Evolutionary conservation across 2,888 invertebrate species (phyloP).

Genomic region (Gastrophysa polygoni): DNA sequence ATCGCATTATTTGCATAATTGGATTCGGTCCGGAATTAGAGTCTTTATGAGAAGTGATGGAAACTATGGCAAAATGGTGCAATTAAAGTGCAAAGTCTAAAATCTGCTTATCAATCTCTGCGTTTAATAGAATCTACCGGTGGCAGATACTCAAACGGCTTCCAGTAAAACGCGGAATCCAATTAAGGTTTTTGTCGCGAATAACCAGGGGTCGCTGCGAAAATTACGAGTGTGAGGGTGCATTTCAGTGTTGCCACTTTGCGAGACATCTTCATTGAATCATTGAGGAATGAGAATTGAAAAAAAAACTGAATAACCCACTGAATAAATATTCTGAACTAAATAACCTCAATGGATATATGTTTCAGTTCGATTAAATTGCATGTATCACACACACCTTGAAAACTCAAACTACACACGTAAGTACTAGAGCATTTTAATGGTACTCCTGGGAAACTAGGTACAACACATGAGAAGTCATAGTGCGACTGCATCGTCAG

Average conservation of each 20-base stretch:
- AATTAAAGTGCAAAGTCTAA: conserved; percentile 35
- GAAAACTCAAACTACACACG: no score
- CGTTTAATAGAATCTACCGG: conserved; percentile 35
- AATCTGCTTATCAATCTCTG: conserved; percentile 37
- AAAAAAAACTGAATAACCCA: no score
- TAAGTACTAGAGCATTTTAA: no score
- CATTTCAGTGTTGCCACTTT: not conserved
- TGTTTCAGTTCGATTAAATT: no score
- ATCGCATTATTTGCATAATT: conserved; percentile 29
- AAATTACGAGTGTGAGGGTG: not conserved
- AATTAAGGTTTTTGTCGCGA: conserved; percentile 48
- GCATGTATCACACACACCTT: no score
- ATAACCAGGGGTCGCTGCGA: conserved; percentile 35
- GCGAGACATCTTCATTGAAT: not conserved
- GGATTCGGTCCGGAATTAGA: conserved; percentile 25
- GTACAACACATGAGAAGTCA: no score
- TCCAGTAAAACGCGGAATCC: conserved; percentile 48
- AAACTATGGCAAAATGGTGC: conserved; percentile 29
- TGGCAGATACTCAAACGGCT: conserved; percentile 32
- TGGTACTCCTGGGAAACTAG: no score
- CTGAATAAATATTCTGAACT: no score
- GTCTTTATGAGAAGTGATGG: conserved; percentile 28
- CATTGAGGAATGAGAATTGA: not conserved
- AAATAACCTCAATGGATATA: no score
- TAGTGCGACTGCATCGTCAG: no score